Base-by-base conservation (phyloP, 1,140 invertebrate species). In the Meteorus sp. region DNA sequence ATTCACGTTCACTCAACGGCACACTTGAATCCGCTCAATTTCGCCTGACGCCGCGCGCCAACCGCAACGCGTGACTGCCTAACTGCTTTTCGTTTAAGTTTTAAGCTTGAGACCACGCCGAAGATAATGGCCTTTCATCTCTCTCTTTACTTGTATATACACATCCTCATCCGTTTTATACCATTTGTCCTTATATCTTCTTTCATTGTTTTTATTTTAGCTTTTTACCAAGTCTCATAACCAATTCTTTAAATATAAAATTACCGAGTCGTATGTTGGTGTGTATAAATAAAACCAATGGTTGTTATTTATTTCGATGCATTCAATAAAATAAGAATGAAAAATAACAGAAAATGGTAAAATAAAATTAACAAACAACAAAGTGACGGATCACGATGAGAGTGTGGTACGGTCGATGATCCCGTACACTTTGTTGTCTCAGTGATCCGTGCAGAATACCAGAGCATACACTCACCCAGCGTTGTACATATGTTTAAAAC, bases 71-170 rank as follows among this genome's bases (percentile, higher is more conserved):
- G 69, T 67, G 69, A 71, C 70, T 66, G 62, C 48, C 70, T 71
- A 71, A 72, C 70, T 71, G 66, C 69, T 70, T 72, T 72, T 72
- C 70, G 70, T 72, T 72, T 71, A 67, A 69, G 51, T 63, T 68
- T 72, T 66, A 65, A 66, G 66, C 63, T 52, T 56, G 53, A 47
- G 48, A 55, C 61, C 44, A 57, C 60, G 43, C 47, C 58, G 31
- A 51, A 51, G 48, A 51, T 51, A 56, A 60, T 51, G 52, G 31
- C 22, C 41, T 45, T 43, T 56, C 52, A 15, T 50, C 20, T 27
- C 9, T 22, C 8, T 60, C 47, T 29, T 22, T 39, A 15, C 25
- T 29, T 17, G 17, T 31, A 44, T 35, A 22, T 19, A 4, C 4
- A 15, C 8, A 13, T 53, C n/a, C 22, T 20, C 41, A 17, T 50